These are phyloP conservation scores for Porphyrio hochstetteri DNA, from an alignment of 2,113 vertebrate species.

Conservation along the genomic window DNA sequence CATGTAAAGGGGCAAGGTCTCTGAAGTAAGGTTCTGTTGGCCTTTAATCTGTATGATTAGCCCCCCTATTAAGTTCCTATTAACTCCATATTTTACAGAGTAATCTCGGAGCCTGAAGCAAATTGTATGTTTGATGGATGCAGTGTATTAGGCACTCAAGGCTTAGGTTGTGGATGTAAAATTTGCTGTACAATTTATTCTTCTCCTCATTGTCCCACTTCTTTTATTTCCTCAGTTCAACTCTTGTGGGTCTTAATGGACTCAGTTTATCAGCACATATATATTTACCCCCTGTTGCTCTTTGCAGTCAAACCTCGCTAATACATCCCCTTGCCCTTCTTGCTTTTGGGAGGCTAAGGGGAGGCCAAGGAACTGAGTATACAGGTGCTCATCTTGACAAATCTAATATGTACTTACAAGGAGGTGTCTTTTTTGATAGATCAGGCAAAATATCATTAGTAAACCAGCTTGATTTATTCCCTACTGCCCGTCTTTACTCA, in stretches of 20 bases:
- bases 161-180: neutral
- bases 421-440: neutral
- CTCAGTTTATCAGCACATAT: neutral
- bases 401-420: neutral
- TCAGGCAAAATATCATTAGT: neutral
- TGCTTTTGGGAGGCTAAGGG: neutral
- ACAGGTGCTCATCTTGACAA: neutral
- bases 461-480: neutral
- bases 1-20: too few species aligned
- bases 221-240: neutral
- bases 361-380: neutral
- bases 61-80: neutral
- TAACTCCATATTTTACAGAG: neutral
- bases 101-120: neutral
- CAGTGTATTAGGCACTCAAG: neutral
- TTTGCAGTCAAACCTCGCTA: neutral
- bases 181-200: neutral
- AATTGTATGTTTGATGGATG: neutral
- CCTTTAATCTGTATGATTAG: neutral
- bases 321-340: neutral
- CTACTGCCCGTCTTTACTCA: neutral
- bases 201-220: neutral
- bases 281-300: neutral
- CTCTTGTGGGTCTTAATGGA: neutral
- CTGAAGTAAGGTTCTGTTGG: neutral